Percentiles rank a stretch among this genome's conserved stretches.
Evolutionary conservation across 2,797 vertebrate species (phyloP).

Genomic region (Oreochromis grahami): DNA sequence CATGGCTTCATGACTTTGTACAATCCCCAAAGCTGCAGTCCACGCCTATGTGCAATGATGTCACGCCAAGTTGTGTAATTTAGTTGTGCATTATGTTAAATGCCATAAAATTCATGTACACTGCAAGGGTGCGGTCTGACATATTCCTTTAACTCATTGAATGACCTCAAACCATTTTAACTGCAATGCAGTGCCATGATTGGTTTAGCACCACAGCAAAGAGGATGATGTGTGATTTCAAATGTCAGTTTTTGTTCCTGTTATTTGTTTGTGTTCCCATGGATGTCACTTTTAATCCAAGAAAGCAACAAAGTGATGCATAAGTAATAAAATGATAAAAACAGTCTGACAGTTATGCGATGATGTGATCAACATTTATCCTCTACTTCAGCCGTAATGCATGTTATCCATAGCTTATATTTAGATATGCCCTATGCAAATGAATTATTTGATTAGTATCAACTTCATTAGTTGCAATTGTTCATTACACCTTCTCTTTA

Average conservation of each 20-base stretch:
- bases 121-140: constrained; percentile 59
- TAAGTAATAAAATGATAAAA: neutral
- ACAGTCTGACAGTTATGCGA: neutral
- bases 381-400: neutral
- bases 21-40: constrained; percentile 32
- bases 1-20: constrained; percentile 16
- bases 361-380: neutral
- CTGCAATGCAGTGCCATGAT: constrained; percentile 7
- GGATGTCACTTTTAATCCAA: constrained; percentile 39
- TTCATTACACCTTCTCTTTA: neutral
- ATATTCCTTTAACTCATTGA: constrained; percentile 55
- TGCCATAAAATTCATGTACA: constrained; percentile 51
- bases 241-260: constrained; percentile 28
- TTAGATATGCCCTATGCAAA: neutral
- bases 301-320: neutral
- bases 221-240: constrained; percentile 23
- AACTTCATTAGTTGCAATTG: neutral
- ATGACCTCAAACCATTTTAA: constrained; percentile 67
- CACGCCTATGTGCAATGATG: constrained; percentile 54
- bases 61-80: constrained; percentile 51
- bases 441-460: neutral
- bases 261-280: constrained; percentile 44
- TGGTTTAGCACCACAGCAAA: constrained; percentile 5
- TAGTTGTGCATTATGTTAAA: constrained; percentile 59
- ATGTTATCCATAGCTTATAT: neutral